phyloP scores from a whole-genome alignment of 2,888 invertebrate species.

The Himalopsyche tibetana region DNA sequence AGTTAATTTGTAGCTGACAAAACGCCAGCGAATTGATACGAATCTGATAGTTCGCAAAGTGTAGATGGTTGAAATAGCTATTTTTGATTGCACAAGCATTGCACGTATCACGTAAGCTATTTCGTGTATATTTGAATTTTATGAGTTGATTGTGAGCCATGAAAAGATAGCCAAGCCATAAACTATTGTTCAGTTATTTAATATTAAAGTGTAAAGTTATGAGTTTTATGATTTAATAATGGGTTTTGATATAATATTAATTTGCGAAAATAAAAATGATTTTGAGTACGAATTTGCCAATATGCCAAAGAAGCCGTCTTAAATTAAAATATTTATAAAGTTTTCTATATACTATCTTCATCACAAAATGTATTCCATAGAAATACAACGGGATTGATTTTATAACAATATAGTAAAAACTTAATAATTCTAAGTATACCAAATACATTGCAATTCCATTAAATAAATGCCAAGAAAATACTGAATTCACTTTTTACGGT shows the following conservation, averaged over 20 bases:
- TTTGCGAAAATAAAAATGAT: no score
- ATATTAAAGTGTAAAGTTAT: neutral
- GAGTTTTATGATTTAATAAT: neutral
- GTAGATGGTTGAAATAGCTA: slow-evolving; percentile 1
- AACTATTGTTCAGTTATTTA: neutral
- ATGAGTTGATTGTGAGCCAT: slow-evolving; percentile 36
- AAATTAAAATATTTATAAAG: neutral
- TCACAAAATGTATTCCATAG: no score
- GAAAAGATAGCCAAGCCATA: neutral
- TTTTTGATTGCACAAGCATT: slow-evolving; percentile 32
- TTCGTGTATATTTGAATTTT: slow-evolving; percentile 16
- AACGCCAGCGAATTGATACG: neutral
- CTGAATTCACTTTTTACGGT: no score
- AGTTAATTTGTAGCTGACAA: slow-evolving; percentile 24
- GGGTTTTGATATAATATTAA: no score
- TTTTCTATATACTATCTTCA: no score
- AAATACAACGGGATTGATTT: neutral
- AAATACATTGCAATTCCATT: no score
- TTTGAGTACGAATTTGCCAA: no score
- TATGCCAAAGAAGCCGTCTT: no score
- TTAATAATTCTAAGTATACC: neutral
- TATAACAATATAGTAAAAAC: neutral
- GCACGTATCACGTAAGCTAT: slow-evolving; percentile 38
- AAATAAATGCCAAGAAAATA: no score
- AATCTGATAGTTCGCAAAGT: slow-evolving; percentile 19